Base-by-base conservation (phyloP, 2,113 vertebrate genomes). In the Myanophis thanlyinensis region DNA sequence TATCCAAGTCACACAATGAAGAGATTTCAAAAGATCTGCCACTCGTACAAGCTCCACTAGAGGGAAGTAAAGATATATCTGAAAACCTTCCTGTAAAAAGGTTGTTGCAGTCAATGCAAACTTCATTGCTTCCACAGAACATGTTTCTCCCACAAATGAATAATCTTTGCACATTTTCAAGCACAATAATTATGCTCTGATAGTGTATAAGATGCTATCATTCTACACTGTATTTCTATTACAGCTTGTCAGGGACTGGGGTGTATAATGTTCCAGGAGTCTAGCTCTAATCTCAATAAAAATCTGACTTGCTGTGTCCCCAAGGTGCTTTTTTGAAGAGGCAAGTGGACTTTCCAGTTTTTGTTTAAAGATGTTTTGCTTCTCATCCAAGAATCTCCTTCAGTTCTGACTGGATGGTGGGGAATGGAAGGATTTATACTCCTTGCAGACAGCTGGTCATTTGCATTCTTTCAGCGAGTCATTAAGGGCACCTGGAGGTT, bases 31-130 rank as follows among this genome's bases (percentile, higher is more conserved):
- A 53, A 54, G 25, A 80, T 47, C 49, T 54, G 88, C 15, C 51
- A 48, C 87, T 85, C 15, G 15, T 62, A 67, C 20, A 91, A 11
- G 2, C 6, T 92, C 95, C 97, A 96, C 96, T 94, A 97, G 97
- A 95, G 96, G 96, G 97, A 91, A 59, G 27, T 52, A 85, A 94
- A 96, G 93, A 54, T 51, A 84, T 92, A 95, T 56, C 53, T 93
- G 35, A 94, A 96, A 95, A 94, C 48, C 0, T 30, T n/a, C 0
- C 20, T 6, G 25, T 86, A 3, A 27, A 87, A 87, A 87, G 25
- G 48, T 35, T 22, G 0, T 22, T 88, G 51, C 8, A 9, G 10
- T 20, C 8, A 35, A 9, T 52, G 62, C 40, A 48, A 84, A 35
- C 22, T 51, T 62, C 35, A 51, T n/a, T 62, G 47, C 56, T 40